These are phyloP conservation scores for Condylostylus longicornis DNA, from an alignment of 1,140 invertebrate genomes.

Conservation along the genomic window DNA sequence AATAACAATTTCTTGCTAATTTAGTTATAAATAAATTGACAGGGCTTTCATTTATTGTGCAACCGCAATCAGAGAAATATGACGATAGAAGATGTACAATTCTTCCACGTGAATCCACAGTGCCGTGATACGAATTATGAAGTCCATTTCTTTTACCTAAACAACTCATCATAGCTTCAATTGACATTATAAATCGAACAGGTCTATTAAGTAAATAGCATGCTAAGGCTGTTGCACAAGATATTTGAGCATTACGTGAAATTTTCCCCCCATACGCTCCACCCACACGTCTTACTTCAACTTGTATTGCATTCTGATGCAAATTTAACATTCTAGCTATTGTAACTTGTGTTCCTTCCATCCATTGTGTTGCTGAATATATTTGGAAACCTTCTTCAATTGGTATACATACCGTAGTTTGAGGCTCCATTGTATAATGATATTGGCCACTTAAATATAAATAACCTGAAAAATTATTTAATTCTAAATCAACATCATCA, in stretches of 20 bases:
- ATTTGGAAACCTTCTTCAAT: constrained; percentile 41
- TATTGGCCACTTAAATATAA: constrained; percentile 35
- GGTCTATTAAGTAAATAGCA: constrained; percentile 39
- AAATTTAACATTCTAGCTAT: constrained; percentile 39
- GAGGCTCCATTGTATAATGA: constrained; percentile 42
- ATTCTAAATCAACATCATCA: too few relatives aligned
- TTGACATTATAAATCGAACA: constrained; percentile 40
- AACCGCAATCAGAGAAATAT: constrained; percentile 45
- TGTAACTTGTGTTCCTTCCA: constrained; percentile 41
- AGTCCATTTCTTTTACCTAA: constrained; percentile 36
- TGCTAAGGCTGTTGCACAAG: constrained; percentile 41
- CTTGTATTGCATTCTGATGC: constrained; percentile 36
- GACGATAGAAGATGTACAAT: constrained; percentile 33
- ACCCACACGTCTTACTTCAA: constrained; percentile 43
- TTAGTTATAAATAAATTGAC: constrained; percentile 17
- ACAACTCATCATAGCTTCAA: constrained; percentile 43
- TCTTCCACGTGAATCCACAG: too few relatives aligned
- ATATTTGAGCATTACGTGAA: constrained; percentile 34
- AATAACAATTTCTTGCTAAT: constrained; percentile 39
- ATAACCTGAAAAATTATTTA: constrained; percentile 36
- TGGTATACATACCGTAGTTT: constrained; percentile 37
- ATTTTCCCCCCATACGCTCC: constrained; percentile 52
- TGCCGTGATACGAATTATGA: not conserved
- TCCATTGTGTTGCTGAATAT: constrained; percentile 42
- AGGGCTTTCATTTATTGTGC: constrained; percentile 36